Evolutionary conservation across 2,888 invertebrate species (phyloP).

Genomic region (Leptarthrus brevirostris): DNA sequence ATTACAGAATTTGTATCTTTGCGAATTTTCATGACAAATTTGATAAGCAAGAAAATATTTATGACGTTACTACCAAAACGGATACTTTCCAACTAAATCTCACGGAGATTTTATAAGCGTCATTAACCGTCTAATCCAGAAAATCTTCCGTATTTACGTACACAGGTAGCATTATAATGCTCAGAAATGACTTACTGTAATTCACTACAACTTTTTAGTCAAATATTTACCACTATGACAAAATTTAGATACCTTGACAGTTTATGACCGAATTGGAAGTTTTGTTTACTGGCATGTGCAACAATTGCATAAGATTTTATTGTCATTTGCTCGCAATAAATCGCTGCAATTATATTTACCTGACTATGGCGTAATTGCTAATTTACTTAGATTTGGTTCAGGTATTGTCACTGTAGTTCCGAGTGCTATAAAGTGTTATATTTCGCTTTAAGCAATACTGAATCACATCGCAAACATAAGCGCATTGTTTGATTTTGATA

Average conservation of each 20-base stretch:
- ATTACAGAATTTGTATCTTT: not conserved
- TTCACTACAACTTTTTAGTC: not conserved
- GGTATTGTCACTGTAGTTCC: not conserved
- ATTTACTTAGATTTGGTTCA: not conserved
- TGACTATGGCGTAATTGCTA: not conserved
- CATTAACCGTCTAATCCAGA: not conserved
- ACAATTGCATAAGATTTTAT: slow-evolving; percentile 5
- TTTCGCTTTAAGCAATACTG: too few relatives aligned
- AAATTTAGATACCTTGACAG: not conserved
- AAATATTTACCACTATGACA: slow-evolving; percentile 18
- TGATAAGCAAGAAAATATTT: not conserved
- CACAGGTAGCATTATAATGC: not conserved
- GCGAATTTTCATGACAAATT: not conserved
- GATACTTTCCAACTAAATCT: not conserved
- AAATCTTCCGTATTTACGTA: slow-evolving; percentile 17
- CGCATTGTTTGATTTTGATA: slow-evolving; percentile 10
- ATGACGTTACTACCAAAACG: not conserved
- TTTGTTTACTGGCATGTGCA: slow-evolving; percentile 8
- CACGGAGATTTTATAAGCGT: too few relatives aligned
- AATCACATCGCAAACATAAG: not conserved
- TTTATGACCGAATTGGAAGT: slow-evolving; percentile 26
- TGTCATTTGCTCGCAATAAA: not conserved
- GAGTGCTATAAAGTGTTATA: too few relatives aligned
- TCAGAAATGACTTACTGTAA: not conserved
- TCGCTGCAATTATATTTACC: not conserved